Conservation (phyloP, 1,140 invertebrate species). For the Eubasilissa regina region DNA sequence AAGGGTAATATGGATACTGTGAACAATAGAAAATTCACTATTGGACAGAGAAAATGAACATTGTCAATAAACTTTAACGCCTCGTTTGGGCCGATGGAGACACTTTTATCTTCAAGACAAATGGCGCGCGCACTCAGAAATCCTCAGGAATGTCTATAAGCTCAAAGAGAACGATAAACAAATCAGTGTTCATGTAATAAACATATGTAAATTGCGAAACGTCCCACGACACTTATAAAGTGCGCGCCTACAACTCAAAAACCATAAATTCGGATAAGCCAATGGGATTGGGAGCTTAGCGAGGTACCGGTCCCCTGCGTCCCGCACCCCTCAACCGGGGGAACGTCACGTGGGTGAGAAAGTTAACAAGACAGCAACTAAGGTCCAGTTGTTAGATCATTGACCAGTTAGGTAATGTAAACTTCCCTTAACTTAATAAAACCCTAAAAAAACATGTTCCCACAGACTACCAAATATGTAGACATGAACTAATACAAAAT, state of each 20-base stretch:
- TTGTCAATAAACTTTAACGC: conserved; percentile 27
- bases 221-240: conserved; percentile 38
- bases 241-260: conserved; percentile 32
- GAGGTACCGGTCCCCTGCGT: background rate
- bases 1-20: too few species aligned
- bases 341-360: too few species aligned
- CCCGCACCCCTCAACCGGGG: background rate
- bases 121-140: background rate
- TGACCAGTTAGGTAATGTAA: too few species aligned
- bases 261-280: conserved; percentile 42
- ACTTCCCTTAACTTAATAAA: too few species aligned
- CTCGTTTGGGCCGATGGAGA: background rate
- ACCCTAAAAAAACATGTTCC: too few species aligned
- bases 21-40: background rate
- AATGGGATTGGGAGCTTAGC: conserved; percentile 28
- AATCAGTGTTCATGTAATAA: conserved; percentile 22
- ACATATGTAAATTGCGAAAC: conserved; percentile 23
- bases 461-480: too few species aligned
- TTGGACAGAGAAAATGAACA: background rate
- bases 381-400: too few species aligned
- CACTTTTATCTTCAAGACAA: conserved; percentile 32
- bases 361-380: too few species aligned
- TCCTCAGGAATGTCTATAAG: conserved; percentile 12
- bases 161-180: conserved; percentile 30
- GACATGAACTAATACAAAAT: too few species aligned